These are phyloP conservation scores for Teleiodes luculella DNA, from an alignment of 2,888 invertebrate species.

Conservation along the genomic window DNA sequence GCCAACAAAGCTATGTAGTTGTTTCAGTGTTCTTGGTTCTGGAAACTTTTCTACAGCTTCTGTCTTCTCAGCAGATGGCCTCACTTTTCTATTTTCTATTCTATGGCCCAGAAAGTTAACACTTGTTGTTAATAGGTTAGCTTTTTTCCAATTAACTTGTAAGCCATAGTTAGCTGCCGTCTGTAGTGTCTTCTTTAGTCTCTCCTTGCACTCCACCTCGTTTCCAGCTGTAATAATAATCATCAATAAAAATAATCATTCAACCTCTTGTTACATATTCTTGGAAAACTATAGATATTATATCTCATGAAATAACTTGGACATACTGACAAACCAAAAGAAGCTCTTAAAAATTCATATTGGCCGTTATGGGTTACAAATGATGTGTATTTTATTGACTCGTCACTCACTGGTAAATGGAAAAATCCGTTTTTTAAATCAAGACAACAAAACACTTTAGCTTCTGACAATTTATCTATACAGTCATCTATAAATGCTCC, in stretches of 20 bases:
- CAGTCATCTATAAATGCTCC: slow-evolving; percentile 17
- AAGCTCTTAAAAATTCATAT: slow-evolving; percentile 23
- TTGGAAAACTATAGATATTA: slow-evolving; percentile 15
- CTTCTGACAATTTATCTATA: slow-evolving; percentile 12
- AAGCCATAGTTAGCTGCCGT: slow-evolving; percentile 10
- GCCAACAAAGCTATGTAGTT: slow-evolving; percentile 24
- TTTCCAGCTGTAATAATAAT: slow-evolving; percentile 21
- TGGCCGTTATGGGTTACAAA: slow-evolving; percentile 19
- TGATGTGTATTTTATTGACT: slow-evolving; percentile 17
- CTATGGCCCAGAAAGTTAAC: slow-evolving; percentile 27
- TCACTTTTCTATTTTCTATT: slow-evolving; percentile 17
- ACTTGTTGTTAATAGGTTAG: neutral
- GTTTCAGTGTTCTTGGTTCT: slow-evolving; percentile 20
- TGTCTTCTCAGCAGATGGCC: slow-evolving; percentile 19
- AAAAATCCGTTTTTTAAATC: slow-evolving; percentile 19
- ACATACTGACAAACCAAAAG: slow-evolving; percentile 24
- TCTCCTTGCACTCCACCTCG: too few species aligned
- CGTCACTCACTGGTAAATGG: slow-evolving; percentile 12
- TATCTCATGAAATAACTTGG: slow-evolving; percentile 25
- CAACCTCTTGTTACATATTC: neutral
- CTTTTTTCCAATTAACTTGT: slow-evolving; percentile 14
- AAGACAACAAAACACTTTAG: slow-evolving; percentile 9
- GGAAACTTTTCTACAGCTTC: slow-evolving; percentile 24
- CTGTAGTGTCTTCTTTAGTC: slow-evolving; percentile 18
- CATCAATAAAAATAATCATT: slow-evolving; percentile 17